Conservation (phyloP, 2,888 invertebrate genomes). For the Bugula neritina region DNA sequence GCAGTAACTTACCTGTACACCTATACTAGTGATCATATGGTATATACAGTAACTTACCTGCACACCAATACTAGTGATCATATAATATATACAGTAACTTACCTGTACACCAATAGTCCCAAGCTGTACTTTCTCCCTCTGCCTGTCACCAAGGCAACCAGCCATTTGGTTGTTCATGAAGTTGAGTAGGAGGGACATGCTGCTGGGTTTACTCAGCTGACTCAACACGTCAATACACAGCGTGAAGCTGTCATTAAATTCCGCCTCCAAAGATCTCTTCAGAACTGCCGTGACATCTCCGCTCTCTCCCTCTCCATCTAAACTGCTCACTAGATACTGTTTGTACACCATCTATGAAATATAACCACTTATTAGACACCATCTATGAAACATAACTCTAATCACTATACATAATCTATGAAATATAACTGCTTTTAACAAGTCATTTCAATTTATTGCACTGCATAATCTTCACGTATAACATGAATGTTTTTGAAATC, state of each 20-base stretch:
- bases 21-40: no score
- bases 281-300: neutral
- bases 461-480: no score
- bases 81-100: no score
- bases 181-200: neutral
- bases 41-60: no score
- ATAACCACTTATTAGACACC: neutral
- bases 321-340: neutral
- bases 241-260: neutral
- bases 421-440: no score
- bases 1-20: no score
- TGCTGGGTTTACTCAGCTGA: neutral
- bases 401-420: no score
- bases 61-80: no score
- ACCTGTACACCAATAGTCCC: neutral
- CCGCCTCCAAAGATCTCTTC: neutral
- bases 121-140: neutral
- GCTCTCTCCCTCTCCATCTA: neutral
- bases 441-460: no score
- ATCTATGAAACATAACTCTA: neutral
- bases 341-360: neutral
- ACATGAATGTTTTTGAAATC: no score
- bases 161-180: neutral
- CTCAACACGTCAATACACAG: slow-evolving; percentile 1
- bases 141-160: neutral